Conservation (phyloP, 2,888 invertebrate species). For the Exocentrus adspersus region DNA sequence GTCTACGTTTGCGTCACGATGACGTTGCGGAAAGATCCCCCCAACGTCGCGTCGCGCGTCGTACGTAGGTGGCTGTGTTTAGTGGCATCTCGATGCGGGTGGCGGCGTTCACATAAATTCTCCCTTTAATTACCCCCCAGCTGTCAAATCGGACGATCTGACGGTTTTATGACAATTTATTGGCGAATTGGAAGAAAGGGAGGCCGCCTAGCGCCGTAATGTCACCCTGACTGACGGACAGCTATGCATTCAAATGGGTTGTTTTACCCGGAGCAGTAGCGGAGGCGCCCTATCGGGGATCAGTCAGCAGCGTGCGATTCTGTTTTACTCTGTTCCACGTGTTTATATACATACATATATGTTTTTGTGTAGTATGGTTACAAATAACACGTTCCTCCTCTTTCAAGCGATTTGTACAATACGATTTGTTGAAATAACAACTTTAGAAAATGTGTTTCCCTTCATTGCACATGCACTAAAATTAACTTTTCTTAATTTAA, state of each 20-base stretch:
- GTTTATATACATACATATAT: not conserved
- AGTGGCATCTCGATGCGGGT: conserved; percentile 60
- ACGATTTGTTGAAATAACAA: too few species aligned
- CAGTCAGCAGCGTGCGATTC: conserved; percentile 14
- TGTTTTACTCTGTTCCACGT: not conserved
- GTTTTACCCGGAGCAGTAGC: conserved; percentile 66
- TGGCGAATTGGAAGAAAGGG: conserved; percentile 68
- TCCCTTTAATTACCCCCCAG: conserved; percentile 65
- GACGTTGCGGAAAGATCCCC: conserved; percentile 49
- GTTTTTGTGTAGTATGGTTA: not conserved
- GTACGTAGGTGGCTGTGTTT: conserved; percentile 49
- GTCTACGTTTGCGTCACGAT: conserved; percentile 26
- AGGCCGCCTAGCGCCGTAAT: conserved; percentile 64
- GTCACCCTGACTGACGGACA: conserved; percentile 78
- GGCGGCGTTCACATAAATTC: conserved; percentile 64
- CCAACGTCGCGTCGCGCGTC: conserved; percentile 37
- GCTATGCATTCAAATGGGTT: conserved; percentile 80
- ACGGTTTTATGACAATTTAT: conserved; percentile 78
- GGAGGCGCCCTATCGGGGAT: conserved; percentile 15
- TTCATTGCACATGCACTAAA: too few species aligned
- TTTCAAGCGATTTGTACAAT: too few species aligned
- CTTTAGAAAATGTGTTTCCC: too few species aligned
- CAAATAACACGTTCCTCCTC: too few species aligned
- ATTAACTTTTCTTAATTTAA: too few species aligned
- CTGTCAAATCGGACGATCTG: conserved; percentile 78